These are phyloP conservation scores for Rhadina sibilatrix DNA, from an alignment of 2,113 vertebrate genomes.

Conservation along the genomic window DNA sequence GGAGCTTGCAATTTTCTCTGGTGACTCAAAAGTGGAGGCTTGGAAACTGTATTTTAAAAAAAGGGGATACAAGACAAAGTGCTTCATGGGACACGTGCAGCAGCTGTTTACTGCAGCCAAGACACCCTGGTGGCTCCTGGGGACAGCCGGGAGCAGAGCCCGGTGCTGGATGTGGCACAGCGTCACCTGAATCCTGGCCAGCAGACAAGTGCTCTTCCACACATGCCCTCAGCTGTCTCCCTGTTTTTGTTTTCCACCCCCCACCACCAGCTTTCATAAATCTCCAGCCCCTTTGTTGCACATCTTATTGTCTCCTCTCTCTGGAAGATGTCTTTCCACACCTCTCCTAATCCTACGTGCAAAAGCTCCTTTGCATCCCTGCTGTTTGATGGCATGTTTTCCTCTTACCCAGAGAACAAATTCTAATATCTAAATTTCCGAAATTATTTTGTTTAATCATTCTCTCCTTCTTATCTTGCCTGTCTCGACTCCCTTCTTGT, in stretches of 20 bases:
- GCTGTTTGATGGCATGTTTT: not conserved
- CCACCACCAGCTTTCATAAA: not conserved
- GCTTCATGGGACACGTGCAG: not conserved
- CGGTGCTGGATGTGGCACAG: not conserved
- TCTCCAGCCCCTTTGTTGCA: not conserved
- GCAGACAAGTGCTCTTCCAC: not conserved
- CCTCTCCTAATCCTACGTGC: fast-evolving
- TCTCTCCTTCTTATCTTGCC: not conserved
- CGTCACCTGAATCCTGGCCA: fast-evolving
- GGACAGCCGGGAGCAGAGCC: fast-evolving
- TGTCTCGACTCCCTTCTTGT: not conserved
- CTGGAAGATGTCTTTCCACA: not conserved
- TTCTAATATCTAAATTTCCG: not conserved
- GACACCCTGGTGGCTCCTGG: not conserved
- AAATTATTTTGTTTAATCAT: not conserved
- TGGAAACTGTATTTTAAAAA: conserved; percentile 12
- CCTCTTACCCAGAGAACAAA: not conserved
- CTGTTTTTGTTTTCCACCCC: fast-evolving
- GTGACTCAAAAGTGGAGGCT: conserved; percentile 32
- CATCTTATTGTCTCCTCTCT: not conserved
- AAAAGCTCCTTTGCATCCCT: not conserved
- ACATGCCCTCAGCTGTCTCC: not conserved
- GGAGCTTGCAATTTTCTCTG: not conserved
- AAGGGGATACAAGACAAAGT: not conserved
- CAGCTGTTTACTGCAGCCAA: fast-evolving